Percentiles rank a stretch among this genome's conserved stretches.
phyloP scores from a whole-genome alignment of 2,797 vertebrate genomes.

The Okamejei kenojei region DNA sequence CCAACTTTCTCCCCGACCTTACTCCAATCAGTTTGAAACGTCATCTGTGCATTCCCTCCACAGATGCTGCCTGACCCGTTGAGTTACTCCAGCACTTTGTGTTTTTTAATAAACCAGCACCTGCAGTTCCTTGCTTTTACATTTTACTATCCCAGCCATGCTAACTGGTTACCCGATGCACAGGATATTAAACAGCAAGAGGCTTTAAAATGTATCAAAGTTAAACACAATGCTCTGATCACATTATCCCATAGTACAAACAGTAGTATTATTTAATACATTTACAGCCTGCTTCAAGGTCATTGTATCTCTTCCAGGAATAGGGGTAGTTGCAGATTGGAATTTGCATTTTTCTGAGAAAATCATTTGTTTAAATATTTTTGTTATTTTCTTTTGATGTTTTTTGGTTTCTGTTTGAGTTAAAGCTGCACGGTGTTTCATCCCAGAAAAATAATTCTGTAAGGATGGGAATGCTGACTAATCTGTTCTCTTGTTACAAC shows the following conservation, averaged over 20 bases:
- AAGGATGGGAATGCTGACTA: background rate
- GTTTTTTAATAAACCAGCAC: too few species aligned
- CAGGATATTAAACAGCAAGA: background rate
- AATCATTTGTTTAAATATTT: constrained; percentile 22
- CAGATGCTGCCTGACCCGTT: too few species aligned
- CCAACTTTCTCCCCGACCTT: too few species aligned
- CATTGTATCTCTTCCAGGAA: background rate
- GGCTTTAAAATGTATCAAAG: background rate
- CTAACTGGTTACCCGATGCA: too few species aligned
- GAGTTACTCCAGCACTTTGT: too few species aligned
- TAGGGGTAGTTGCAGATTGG: background rate
- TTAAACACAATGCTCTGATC: background rate
- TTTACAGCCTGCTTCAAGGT: background rate
- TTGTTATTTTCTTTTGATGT: constrained; percentile 13
- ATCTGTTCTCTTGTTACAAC: constrained; percentile 3
- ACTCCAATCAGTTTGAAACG: too few species aligned
- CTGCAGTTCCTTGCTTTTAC: too few species aligned
- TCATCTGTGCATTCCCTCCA: too few species aligned
- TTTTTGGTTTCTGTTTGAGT: background rate
- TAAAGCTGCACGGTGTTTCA: background rate
- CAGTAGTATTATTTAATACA: background rate
- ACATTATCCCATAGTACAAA: background rate
- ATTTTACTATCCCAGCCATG: background rate
- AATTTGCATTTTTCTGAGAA: background rate
- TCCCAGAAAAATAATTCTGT: background rate